Evolutionary conservation across 1,140 invertebrate genomes (phyloP), one percentile per base, ranked within the genome.

Genomic region (Aporrectodea caliginosa): DNA sequence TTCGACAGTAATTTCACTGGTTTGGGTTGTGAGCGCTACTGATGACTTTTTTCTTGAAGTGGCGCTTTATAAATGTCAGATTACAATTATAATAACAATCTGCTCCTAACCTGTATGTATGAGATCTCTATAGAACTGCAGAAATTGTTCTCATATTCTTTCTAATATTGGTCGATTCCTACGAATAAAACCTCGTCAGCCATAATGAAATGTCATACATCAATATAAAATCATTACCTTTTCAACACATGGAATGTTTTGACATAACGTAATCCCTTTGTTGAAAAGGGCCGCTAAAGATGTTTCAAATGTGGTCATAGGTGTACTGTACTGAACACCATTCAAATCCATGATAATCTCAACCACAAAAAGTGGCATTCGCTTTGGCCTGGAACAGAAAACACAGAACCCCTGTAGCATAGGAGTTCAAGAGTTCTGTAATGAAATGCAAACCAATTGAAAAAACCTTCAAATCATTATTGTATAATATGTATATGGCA

Each of bases 201-300:
- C 31, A 73, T 73, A 73, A 30, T 73, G 30, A 73, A 73, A 16
- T 14, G 16, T 16, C 12, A 74, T 16, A 16, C 27, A 68, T 68
- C 14, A 27, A 32, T 78, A 12, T n/a, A 6, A 80, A 34, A 31
- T 14, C 76, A 71, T 74, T 73, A 88, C 87, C 86, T 88, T 88
- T 82, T 93, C 92, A 16, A 93, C 89, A 86, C 93, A 92, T 27
- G 89, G 90, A 30, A 94, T 91, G 84, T 91, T 90, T 83, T 93
- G 92, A 68, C 91, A 92, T 12, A 90, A 88, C 69, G 87, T 89
- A 12, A 93, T 87, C 33, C 90, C 91, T 78, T 91, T 91, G 72
- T 92, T 90, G 82, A 92, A 92, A 27, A 93, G 80, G 1, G 88
- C 83, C 35, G 22, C 43, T 22, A 58, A 58, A 58, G 43, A 58